Conservation (phyloP, 2,797 vertebrate genomes). For the Sylvia borin region DNA sequence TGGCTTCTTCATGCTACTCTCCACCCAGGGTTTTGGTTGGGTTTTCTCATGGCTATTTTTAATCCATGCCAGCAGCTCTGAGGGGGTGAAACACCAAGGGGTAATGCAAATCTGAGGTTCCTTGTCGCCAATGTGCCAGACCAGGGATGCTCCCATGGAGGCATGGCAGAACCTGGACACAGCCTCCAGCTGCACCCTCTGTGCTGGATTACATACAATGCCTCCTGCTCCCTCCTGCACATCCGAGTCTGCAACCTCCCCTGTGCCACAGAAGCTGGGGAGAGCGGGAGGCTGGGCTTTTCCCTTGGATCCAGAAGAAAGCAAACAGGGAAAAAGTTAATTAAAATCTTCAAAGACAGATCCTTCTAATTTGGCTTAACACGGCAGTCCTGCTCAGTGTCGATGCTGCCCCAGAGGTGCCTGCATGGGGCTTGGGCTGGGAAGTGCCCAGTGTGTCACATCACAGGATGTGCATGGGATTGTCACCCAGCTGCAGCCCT, state of each 20-base stretch:
- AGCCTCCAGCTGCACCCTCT: background rate
- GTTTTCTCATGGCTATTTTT: background rate
- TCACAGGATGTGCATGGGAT: background rate
- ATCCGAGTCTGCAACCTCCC: accelerated
- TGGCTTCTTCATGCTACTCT: background rate
- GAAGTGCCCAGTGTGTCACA: background rate
- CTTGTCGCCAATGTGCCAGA: accelerated
- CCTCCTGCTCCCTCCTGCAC: background rate
- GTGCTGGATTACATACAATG: background rate
- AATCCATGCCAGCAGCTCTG: accelerated
- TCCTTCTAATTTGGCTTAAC: background rate
- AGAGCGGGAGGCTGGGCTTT: background rate
- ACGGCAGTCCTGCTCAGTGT: accelerated
- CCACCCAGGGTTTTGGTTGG: background rate
- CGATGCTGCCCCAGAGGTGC: background rate
- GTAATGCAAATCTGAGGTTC: background rate
- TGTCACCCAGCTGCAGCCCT: background rate
- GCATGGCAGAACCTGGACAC: background rate
- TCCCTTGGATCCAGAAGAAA: constrained; percentile 11
- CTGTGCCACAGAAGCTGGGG: accelerated
- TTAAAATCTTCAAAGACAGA: constrained; percentile 47
- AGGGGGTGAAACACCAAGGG: background rate
- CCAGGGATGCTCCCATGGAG: background rate
- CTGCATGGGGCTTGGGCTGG: background rate
- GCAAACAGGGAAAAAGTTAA: constrained; percentile 2